A percentile compares a stretch with the other conserved stretches of the same genome.
Evolutionary conservation across 2,113 vertebrate species (phyloP).

Genomic region (Gobius niger): DNA sequence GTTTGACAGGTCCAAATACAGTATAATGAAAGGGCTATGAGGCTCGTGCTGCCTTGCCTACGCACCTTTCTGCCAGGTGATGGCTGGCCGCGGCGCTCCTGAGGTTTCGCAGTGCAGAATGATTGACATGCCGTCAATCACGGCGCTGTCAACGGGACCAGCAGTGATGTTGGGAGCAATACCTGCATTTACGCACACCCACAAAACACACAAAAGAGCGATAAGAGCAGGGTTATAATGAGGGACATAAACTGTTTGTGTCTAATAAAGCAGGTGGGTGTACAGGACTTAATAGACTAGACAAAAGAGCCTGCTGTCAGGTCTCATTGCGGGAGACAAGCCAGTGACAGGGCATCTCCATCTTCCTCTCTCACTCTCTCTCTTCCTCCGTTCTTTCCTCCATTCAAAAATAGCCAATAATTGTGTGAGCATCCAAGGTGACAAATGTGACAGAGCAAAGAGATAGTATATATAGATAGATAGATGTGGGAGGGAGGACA

Average conservation of each 20-base stretch:
- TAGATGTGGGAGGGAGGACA: constrained; percentile 42
- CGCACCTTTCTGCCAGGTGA: constrained; percentile 97
- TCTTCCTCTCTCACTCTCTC: constrained; percentile 34
- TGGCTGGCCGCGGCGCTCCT: constrained; percentile 91
- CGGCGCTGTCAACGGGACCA: constrained; percentile 92
- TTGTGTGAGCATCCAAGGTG: constrained; percentile 58
- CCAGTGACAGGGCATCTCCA: constrained; percentile 49
- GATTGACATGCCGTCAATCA: constrained; percentile 93
- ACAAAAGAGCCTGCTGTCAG: constrained; percentile 60
- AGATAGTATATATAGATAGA: constrained; percentile 51
- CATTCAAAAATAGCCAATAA: constrained; percentile 70
- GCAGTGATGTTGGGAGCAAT: constrained; percentile 97
- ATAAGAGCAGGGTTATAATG: constrained; percentile 62
- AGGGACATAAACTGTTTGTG: constrained; percentile 58
- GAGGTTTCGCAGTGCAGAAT: constrained; percentile 94
- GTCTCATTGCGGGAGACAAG: constrained; percentile 51
- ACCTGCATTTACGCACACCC: constrained; percentile 73
- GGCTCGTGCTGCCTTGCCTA: constrained; percentile 37
- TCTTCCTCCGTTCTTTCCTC: constrained; percentile 32
- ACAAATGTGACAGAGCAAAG: constrained; percentile 61
- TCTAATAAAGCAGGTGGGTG: constrained; percentile 57
- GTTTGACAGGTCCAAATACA: constrained; percentile 30
- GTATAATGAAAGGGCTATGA: constrained; percentile 24
- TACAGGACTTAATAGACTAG: constrained; percentile 63
- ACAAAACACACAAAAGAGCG: constrained; percentile 20